Percentiles rank a stretch among this genome's conserved stretches.
Evolutionary conservation across 2,888 invertebrate species (phyloP).

Genomic region (Xanthostigma xanthostigma): DNA sequence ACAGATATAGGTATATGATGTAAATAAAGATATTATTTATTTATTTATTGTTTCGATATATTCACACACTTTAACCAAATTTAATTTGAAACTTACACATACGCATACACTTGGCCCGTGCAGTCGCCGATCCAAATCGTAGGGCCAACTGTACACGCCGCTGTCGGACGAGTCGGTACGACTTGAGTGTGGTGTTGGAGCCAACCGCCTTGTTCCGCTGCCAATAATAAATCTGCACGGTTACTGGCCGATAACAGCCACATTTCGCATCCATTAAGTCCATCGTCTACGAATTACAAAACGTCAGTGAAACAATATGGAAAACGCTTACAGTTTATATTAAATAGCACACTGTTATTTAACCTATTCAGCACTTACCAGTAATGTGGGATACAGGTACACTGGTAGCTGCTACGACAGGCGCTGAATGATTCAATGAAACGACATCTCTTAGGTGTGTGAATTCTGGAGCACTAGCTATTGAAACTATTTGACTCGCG

Average conservation of each 20-base stretch:
- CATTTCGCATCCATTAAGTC: slow-evolving; percentile 45
- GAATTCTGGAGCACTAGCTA: slow-evolving; percentile 85
- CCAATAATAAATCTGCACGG: slow-evolving; percentile 43
- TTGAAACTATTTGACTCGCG: slow-evolving; percentile 86
- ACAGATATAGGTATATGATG: too few relatives aligned
- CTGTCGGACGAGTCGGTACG: slow-evolving; percentile 45
- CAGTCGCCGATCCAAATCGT: slow-evolving; percentile 85
- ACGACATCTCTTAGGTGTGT: slow-evolving; percentile 72
- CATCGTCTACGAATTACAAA: slow-evolving; percentile 30
- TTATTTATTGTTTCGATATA: too few relatives aligned
- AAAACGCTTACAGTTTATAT: slow-evolving; percentile 5
- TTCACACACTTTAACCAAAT: neutral
- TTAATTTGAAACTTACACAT: slow-evolving; percentile 37
- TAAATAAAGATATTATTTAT: too few relatives aligned
- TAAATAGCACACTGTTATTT: too few relatives aligned
- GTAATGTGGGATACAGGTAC: slow-evolving; percentile 32
- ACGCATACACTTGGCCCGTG: slow-evolving; percentile 70
- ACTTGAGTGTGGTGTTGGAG: slow-evolving; percentile 42
- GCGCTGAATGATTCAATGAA: slow-evolving; percentile 50
- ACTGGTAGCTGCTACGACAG: slow-evolving; percentile 45
- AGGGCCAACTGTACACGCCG: slow-evolving; percentile 60
- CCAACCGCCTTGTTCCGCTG: slow-evolving; percentile 36
- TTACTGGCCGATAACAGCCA: slow-evolving; percentile 59
- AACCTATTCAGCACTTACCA: slow-evolving; percentile 20
- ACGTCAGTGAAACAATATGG: neutral